A percentile compares a stretch with the other conserved stretches of the same genome.
Conservation (phyloP, 2,113 vertebrate genomes). For the Lepisosteus oculatus region DNA sequence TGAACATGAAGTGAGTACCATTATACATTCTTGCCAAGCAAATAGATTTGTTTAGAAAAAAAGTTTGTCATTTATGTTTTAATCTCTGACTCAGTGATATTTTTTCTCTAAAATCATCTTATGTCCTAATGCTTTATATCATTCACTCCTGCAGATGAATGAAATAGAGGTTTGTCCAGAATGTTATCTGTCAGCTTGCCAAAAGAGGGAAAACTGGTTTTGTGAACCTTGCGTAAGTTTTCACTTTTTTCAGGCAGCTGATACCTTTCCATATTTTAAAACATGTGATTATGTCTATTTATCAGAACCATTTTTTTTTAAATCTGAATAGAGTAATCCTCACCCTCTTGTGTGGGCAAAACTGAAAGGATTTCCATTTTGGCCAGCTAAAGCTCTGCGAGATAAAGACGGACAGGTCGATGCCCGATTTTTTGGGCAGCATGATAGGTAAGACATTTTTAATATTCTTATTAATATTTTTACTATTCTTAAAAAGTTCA, state of each 20-base stretch:
- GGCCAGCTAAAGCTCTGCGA: conserved; percentile 95
- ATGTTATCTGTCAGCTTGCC: conserved; percentile 96
- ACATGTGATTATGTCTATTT: not conserved
- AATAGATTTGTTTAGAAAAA: conserved; percentile 2
- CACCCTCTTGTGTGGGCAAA: conserved; percentile 97
- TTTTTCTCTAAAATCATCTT: not conserved
- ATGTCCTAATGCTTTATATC: not conserved
- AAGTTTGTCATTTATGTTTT: not conserved
- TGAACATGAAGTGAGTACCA: conserved; percentile 87
- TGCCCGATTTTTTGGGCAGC: conserved; percentile 96
- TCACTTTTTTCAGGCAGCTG: not conserved
- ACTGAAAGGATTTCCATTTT: conserved; percentile 97
- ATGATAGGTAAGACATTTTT: conserved; percentile 79
- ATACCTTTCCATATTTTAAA: too few relatives aligned
- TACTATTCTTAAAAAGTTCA: too few relatives aligned
- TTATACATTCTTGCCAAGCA: not conserved
- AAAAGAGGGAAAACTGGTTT: conserved; percentile 99
- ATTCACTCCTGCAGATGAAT: conserved; percentile 81
- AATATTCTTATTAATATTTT: conserved; percentile 17
- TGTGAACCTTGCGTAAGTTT: conserved; percentile 96
- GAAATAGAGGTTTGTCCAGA: conserved; percentile 99
- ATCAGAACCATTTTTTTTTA: conserved; percentile 8
- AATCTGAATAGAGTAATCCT: conserved; percentile 82
- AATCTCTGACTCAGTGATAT: not conserved
- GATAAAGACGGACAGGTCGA: conserved; percentile 97